Evolutionary conservation across 2,113 vertebrate genomes (phyloP).

Genomic region (Nipponia nippon): DNA sequence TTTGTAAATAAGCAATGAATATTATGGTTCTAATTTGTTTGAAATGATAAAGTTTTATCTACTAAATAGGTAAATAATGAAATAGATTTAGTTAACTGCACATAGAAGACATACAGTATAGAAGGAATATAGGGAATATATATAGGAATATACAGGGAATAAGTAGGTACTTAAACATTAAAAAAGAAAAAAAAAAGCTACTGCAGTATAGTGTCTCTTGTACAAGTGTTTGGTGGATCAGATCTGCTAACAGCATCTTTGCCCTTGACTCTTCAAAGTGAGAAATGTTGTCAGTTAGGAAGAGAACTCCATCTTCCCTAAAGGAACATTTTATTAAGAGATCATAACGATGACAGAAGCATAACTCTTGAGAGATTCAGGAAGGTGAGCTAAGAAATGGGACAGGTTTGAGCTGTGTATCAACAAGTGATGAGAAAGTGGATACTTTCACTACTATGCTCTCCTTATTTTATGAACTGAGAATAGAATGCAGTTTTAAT

Average conservation of each 20-base stretch:
- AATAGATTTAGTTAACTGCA: background rate
- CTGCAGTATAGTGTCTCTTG: background rate
- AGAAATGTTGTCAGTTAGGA: background rate
- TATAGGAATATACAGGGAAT: background rate
- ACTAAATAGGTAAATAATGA: background rate
- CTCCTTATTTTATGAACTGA: background rate
- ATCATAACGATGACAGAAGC: background rate
- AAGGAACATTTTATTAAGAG: background rate
- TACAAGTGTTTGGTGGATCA: background rate
- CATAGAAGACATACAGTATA: background rate
- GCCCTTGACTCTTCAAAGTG: background rate
- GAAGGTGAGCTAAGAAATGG: background rate
- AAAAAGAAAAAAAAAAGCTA: background rate
- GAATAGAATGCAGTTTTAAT: background rate
- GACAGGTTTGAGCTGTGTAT: background rate
- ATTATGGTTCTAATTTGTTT: background rate
- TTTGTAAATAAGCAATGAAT: background rate
- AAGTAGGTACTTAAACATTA: background rate
- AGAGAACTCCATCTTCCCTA: background rate
- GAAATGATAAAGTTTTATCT: background rate
- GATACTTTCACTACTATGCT: background rate
- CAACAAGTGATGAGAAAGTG: background rate
- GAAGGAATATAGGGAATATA: background rate
- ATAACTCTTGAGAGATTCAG: background rate
- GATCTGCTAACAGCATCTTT: background rate